Evolutionary conservation across 2,113 vertebrate genomes (phyloP).

Genomic region (Petroica traversi): DNA sequence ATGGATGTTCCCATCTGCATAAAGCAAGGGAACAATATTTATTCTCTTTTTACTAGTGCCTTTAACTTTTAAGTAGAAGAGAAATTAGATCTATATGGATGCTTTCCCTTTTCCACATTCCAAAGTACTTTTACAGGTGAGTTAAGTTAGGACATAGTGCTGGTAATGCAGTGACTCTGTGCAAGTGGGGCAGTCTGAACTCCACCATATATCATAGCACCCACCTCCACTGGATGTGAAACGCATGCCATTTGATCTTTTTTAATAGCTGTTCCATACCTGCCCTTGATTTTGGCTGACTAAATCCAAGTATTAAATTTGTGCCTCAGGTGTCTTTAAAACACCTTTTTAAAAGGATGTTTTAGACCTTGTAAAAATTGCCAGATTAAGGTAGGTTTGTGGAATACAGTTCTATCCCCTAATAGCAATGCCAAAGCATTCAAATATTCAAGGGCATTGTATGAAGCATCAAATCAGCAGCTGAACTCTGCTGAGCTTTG

Average conservation of each 20-base stretch:
- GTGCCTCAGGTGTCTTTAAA: not conserved
- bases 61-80: conserved; percentile 18
- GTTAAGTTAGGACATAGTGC: not conserved
- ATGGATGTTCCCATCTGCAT: not conserved
- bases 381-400: not conserved
- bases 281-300: not conserved
- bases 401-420: not conserved
- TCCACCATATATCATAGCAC: not conserved
- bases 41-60: not conserved
- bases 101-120: not conserved
- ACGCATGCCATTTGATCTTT: not conserved
- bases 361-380: not conserved
- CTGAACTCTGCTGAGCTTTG: not conserved
- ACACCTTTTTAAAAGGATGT: not conserved
- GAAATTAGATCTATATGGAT: not conserved
- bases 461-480: not conserved
- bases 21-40: not conserved
- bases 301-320: not conserved
- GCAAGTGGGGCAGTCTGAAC: not conserved
- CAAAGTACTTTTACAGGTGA: not conserved
- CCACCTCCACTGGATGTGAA: not conserved
- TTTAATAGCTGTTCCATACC: not conserved
- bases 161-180: not conserved
- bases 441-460: not conserved
- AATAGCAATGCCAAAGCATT: not conserved